phyloP scores from a whole-genome alignment of 2,113 vertebrate species.

The Gymnobelideus leadbeateri region DNA sequence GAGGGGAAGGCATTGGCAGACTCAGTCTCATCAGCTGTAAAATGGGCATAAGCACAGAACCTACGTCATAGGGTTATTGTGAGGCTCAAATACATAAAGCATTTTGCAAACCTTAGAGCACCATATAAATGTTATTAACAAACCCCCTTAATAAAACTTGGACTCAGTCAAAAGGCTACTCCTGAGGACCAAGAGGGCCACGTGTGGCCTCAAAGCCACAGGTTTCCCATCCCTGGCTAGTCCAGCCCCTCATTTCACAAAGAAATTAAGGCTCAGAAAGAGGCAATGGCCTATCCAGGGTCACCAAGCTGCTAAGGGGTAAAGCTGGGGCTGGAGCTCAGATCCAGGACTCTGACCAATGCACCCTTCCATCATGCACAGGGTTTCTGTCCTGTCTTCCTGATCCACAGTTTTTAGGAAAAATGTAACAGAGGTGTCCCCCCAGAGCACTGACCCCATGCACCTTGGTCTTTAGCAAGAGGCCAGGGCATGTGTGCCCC shows the following conservation, averaged over 20 bases:
- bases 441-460: not conserved
- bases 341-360: not conserved
- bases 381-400: not conserved
- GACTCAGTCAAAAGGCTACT: no score
- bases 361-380: not conserved
- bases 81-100: not conserved
- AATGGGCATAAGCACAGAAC: not conserved
- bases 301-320: not conserved
- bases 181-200: no score
- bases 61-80: not conserved
- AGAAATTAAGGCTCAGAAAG: not conserved
- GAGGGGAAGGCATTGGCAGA: not conserved
- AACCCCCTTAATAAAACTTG: no score
- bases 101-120: not conserved
- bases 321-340: not conserved
- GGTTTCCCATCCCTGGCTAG: not conserved
- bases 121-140: not conserved
- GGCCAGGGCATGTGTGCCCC: not conserved
- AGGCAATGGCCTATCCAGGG: not conserved
- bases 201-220: no score
- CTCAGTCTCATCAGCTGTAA: not conserved
- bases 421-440: not conserved
- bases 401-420: not conserved
- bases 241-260: accelerated
- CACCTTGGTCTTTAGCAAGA: not conserved